phyloP scores from a whole-genome alignment of 2,888 invertebrate species.

The Lucinisca nassula region DNA sequence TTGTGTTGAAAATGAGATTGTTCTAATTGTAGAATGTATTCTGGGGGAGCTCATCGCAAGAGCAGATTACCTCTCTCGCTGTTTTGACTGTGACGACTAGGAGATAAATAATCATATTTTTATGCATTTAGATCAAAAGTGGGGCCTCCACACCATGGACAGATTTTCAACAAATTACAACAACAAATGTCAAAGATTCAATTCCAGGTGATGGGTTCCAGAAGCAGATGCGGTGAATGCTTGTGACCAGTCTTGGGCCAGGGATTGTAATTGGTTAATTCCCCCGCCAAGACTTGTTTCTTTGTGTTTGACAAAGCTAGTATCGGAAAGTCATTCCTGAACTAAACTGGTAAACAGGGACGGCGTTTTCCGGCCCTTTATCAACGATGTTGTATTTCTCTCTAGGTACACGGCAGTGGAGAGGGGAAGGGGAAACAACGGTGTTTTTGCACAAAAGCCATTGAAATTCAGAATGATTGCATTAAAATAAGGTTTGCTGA shows the following conservation, averaged over 20 bases:
- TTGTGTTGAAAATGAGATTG: neutral
- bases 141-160: no score
- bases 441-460: no score
- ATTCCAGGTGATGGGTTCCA: slow-evolving; percentile 32
- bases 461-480: no score
- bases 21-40: neutral
- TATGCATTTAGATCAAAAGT: neutral
- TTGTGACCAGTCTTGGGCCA: slow-evolving; percentile 21
- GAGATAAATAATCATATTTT: neutral
- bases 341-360: neutral
- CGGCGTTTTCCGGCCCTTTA: neutral
- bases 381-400: no score
- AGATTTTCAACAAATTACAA: slow-evolving; percentile 24
- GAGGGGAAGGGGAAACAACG: no score
- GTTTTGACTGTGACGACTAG: slow-evolving; percentile 15
- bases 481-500: no score
- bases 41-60: neutral
- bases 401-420: no score
- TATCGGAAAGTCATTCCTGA: slow-evolving; percentile 27
- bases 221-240: no score
- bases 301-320: slow-evolving; percentile 10
- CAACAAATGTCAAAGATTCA: slow-evolving; percentile 28
- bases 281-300: slow-evolving; percentile 26
- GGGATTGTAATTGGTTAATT: slow-evolving; percentile 28
- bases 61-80: slow-evolving; percentile 15